Evolutionary conservation across 2,113 vertebrate species (phyloP).

Genomic region (Chaetorhynchus papuensis): DNA sequence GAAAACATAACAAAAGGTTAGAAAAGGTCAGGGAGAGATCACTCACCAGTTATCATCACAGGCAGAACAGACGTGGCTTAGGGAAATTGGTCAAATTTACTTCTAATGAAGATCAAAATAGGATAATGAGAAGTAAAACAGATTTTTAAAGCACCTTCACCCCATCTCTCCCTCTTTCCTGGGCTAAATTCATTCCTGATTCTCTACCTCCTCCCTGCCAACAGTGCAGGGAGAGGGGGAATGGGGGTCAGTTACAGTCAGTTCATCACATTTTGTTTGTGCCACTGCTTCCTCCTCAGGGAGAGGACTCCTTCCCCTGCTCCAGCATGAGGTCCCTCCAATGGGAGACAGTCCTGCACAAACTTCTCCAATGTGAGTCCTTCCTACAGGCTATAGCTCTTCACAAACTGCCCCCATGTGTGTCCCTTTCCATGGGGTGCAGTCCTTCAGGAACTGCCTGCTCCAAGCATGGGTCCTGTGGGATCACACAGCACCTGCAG

Average conservation of each 20-base stretch:
- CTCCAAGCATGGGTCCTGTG: background rate
- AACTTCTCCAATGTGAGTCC: background rate
- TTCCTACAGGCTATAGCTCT: background rate
- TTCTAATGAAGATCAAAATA: background rate
- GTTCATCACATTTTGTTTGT: background rate
- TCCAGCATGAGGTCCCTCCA: background rate
- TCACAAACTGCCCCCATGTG: background rate
- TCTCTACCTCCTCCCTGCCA: background rate
- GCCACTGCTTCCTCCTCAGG: background rate
- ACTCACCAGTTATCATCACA: background rate
- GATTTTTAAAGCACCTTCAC: background rate
- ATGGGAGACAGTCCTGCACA: too few species aligned
- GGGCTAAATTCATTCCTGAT: background rate
- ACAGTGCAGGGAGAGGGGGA: background rate
- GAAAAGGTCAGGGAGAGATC: background rate
- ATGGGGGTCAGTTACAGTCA: too few species aligned
- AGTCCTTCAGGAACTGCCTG: background rate
- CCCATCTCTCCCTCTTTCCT: background rate
- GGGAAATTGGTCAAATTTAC: background rate
- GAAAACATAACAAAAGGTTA: too few species aligned
- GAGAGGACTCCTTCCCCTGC: background rate
- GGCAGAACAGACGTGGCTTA: background rate
- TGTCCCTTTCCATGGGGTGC: background rate
- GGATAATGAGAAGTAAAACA: background rate
- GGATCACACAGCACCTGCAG: background rate